Percentiles rank a stretch among this genome's conserved stretches.
Conservation (phyloP, 2,113 vertebrate species). For the Percina caprodes region DNA sequence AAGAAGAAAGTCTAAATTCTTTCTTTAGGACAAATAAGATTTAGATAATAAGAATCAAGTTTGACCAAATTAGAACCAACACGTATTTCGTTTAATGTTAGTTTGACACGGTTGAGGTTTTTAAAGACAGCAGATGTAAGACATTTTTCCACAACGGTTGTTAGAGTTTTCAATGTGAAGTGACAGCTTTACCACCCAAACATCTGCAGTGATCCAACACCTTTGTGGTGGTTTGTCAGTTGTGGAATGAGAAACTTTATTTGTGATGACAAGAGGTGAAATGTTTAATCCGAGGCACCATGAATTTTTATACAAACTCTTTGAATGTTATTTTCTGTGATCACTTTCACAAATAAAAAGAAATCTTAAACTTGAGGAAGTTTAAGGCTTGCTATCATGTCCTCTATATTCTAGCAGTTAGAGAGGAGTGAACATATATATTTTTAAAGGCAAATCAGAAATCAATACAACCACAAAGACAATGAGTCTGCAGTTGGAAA, state of each 20-base stretch:
- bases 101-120: background rate
- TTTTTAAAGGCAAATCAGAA: conserved; percentile 58
- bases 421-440: conserved; percentile 28
- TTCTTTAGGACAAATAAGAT: background rate
- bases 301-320: background rate
- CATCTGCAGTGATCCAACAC: conserved; percentile 14
- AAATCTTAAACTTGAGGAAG: background rate
- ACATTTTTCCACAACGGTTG: background rate
- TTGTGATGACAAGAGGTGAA: background rate
- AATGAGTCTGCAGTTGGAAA: conserved; percentile 27
- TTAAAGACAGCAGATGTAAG: background rate
- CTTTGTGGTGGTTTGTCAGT: conserved; percentile 5
- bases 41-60: background rate
- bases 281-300: conserved; percentile 1
- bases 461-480: conserved; percentile 60
- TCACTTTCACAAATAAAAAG: background rate
- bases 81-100: background rate
- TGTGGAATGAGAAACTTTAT: background rate
- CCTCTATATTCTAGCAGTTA: conserved; percentile 17
- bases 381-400: conserved; percentile 24
- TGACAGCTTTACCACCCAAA: background rate
- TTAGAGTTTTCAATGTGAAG: background rate
- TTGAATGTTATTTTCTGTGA: background rate
- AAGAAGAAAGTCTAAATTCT: conserved; percentile 2
- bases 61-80: background rate